Evolutionary conservation across 2,888 invertebrate genomes (phyloP), one percentile per base, ranked within the genome.

Genomic region (Blera fallax): DNA sequence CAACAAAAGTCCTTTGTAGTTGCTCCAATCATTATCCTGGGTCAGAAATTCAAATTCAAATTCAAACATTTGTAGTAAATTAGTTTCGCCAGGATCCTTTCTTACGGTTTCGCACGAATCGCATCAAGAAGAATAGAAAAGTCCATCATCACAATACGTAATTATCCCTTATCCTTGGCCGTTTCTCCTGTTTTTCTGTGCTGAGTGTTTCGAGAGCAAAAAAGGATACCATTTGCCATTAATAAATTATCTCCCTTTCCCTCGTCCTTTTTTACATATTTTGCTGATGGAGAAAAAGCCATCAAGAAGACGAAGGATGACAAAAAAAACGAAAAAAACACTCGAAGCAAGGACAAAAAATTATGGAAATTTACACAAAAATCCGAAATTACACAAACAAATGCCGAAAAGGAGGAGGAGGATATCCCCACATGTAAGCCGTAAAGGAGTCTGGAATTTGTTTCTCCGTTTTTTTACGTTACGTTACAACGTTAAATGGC

Each of bases 361-460:
- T 65, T 65, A 65, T 48, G 64, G 64, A 65, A 48, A 65, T 65
- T 52, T 45, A 45, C 52, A 29, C n/a, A 52, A 52, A 52, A 52
- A n/a, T n/a, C n/a, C n/a, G n/a, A n/a, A n/a, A n/a, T n/a, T 27
- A 4, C n/a, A 11, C 27, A 40, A 60, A 32, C 5, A 27, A 24
- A 18, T 2, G 16, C 8, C 7, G 32, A 8, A 32, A 8, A 8
- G 8, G 8, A 32, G 32, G 10, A 32, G 10, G 40, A 58, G 21
- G 45, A 64, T 7, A n/a, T n/a, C n/a, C n/a, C n/a, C n/a, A n/a
- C n/a, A n/a, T n/a, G n/a, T n/a, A n/a, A n/a, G n/a, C n/a, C n/a
- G n/a, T n/a, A n/a, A n/a, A n/a, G n/a, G n/a, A n/a, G n/a, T n/a
- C 29, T 27, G 2, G 45, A 45, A 64, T 64, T 40, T 45, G 45